phyloP scores from a whole-genome alignment of 37 sponge, comb jelly and placozoan species.

The Beroe ovata region DNA sequence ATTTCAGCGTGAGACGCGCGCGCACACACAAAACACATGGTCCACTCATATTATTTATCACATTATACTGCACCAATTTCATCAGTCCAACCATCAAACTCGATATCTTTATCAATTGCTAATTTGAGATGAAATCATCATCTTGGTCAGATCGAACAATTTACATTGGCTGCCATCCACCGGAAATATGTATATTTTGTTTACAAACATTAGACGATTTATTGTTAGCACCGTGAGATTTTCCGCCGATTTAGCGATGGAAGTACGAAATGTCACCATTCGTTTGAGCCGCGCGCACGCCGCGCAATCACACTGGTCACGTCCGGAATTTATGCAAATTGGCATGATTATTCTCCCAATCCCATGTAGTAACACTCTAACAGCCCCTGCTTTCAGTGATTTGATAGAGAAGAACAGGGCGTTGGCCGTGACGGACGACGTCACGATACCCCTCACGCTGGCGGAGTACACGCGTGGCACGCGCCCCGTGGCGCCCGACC shows the following conservation, averaged over 20 bases:
- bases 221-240: slow-evolving; percentile 18
- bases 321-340: no score
- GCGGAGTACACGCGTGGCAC: slow-evolving; percentile 78
- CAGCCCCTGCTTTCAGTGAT: slow-evolving; percentile 70
- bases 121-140: no score
- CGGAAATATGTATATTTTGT: slow-evolving; percentile 51
- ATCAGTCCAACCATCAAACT: no score
- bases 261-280: not conserved
- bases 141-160: not conserved
- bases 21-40: no score
- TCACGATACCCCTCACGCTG: slow-evolving; percentile 84
- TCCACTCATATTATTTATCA: no score
- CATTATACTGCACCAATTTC: no score
- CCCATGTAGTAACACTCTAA: slow-evolving; percentile 10
- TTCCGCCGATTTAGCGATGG: not conserved
- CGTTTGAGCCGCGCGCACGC: not conserved
- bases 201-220: not conserved
- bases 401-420: slow-evolving; percentile 85
- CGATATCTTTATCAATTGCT: no score
- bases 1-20: no score
- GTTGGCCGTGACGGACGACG: slow-evolving; percentile 85
- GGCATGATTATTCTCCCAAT: not conserved
- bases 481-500: not conserved
- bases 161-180: slow-evolving; percentile 13
- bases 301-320: slow-evolving; percentile 1